Conservation (phyloP, 1,140 invertebrate genomes). For the Araneus ventricosus region DNA sequence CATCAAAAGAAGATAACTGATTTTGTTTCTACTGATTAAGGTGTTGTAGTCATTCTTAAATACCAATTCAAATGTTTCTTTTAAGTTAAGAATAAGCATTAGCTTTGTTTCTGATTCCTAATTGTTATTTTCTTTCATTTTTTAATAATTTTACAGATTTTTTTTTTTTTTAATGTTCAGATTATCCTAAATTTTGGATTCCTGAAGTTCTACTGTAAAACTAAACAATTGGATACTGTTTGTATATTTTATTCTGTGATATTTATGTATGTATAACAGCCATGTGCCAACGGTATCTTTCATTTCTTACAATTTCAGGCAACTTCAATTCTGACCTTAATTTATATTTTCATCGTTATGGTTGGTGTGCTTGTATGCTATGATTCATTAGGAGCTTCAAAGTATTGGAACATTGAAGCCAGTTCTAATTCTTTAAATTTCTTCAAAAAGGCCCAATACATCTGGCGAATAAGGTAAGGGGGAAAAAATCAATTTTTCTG, state of each 20-base stretch:
- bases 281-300: background rate
- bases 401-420: slow-evolving; percentile 50
- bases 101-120: too few species aligned
- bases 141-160: too few species aligned
- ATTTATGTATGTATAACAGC: background rate
- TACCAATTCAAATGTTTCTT: too few species aligned
- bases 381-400: slow-evolving; percentile 60
- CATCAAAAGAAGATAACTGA: too few species aligned
- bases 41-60: too few species aligned
- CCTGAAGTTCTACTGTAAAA: too few species aligned
- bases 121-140: too few species aligned
- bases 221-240: background rate
- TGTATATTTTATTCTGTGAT: background rate
- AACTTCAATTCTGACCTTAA: background rate
- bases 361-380: slow-evolving; percentile 6
- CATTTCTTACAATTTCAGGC: background rate
- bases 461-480: slow-evolving; percentile 29
- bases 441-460: slow-evolving; percentile 53
- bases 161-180: too few species aligned
- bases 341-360: slow-evolving; percentile 36
- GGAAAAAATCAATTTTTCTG: background rate
- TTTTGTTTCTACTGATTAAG: too few species aligned
- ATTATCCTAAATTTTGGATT: too few species aligned
- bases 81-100: too few species aligned
- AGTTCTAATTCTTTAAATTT: slow-evolving; percentile 57